Evolutionary conservation across 1,140 invertebrate genomes (phyloP).

Genomic region (Drosophila kepulauana): DNA sequence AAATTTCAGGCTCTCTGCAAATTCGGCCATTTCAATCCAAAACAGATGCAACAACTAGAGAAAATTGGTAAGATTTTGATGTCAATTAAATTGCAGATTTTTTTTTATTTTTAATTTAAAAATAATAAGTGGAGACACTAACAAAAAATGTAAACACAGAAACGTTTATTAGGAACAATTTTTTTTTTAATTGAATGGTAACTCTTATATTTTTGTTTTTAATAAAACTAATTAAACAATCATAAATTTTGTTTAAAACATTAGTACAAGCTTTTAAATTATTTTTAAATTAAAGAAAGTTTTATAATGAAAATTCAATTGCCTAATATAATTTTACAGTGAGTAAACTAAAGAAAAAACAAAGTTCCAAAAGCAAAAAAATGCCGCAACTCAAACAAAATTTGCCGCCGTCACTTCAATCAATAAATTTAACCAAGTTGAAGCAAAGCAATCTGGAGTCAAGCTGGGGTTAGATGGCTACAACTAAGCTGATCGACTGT

Average conservation of each 20-base stretch:
- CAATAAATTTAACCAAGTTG: slow-evolving; percentile 40
- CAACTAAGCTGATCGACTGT: neutral
- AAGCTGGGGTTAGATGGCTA: slow-evolving; percentile 41
- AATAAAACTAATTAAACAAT: too few species aligned
- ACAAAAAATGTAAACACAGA: too few species aligned
- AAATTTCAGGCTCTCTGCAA: slow-evolving; percentile 73
- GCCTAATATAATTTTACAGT: slow-evolving; percentile 24
- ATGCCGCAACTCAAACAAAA: neutral
- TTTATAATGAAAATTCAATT: too few species aligned
- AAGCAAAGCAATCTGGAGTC: slow-evolving; percentile 34
- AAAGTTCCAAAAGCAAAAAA: slow-evolving; percentile 9
- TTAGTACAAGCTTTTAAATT: too few species aligned
- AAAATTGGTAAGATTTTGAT: slow-evolving; percentile 51
- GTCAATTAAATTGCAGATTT: neutral
- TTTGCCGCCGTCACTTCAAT: slow-evolving; percentile 61
- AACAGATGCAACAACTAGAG: slow-evolving; percentile 60
- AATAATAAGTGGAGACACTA: too few species aligned
- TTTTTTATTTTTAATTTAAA: too few species aligned
- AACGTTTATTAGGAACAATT: too few species aligned
- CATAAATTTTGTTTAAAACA: too few species aligned
- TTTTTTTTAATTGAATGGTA: too few species aligned
- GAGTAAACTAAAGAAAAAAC: slow-evolving; percentile 24
- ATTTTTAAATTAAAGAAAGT: too few species aligned
- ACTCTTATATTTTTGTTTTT: neutral
- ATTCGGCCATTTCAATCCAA: slow-evolving; percentile 60